Percentiles rank a stretch among this genome's conserved stretches.
phyloP scores from a whole-genome alignment of 37 sponge, comb jelly and placozoan species.

The Haliclona indistincta region DNA sequence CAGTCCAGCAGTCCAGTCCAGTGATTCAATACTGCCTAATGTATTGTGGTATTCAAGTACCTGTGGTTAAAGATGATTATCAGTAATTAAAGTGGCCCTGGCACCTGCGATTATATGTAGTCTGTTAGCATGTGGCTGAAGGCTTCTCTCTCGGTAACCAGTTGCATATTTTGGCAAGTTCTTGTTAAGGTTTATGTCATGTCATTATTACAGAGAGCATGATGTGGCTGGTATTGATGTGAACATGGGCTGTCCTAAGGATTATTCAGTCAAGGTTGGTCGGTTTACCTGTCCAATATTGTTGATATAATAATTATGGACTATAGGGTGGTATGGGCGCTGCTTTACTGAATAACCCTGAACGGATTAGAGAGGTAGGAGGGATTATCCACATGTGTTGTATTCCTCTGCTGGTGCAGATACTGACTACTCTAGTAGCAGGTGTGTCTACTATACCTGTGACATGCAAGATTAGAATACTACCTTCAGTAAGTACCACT shows the following conservation, averaged over 20 bases:
- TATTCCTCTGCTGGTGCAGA: conserved; percentile 26
- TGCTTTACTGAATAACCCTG: conserved; percentile 84
- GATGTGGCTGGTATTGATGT: conserved; percentile 98
- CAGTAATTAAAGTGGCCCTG: too few species aligned
- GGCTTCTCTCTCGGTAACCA: too few species aligned
- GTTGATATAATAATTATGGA: not conserved
- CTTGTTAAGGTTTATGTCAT: not conserved
- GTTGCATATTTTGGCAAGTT: too few species aligned
- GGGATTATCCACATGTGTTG: not conserved
- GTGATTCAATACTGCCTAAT: too few species aligned
- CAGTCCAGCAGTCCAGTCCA: too few species aligned
- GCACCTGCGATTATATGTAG: too few species aligned
- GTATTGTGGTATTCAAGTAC: too few species aligned
- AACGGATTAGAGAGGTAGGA: conserved; percentile 64
- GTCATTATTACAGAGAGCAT: conserved; percentile 48
- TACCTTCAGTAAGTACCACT: conserved; percentile 58
- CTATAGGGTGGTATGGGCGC: conserved; percentile 99
- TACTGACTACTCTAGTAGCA: conserved; percentile 78
- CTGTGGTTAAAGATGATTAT: too few species aligned
- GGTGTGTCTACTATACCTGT: conserved; percentile 75
- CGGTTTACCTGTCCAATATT: too few species aligned
- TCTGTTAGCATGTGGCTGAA: too few species aligned
- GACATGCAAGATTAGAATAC: conserved; percentile 95
- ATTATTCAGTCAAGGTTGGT: conserved; percentile 88
- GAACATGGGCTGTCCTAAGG: conserved; percentile 99